Evolutionary conservation across 2,797 vertebrate species (phyloP).

Genomic region (Australoheros facetus): DNA sequence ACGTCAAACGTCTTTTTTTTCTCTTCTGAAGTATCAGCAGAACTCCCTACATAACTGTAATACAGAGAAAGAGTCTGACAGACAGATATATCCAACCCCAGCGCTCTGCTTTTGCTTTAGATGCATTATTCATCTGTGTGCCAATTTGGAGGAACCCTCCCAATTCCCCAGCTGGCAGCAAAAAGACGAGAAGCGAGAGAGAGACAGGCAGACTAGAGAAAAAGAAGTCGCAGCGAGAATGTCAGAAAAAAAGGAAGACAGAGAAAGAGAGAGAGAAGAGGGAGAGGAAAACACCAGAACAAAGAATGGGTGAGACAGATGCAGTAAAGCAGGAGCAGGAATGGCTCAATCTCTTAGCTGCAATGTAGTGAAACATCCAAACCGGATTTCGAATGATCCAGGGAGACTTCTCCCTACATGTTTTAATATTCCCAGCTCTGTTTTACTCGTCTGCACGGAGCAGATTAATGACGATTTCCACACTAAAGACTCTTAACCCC

Average conservation of each 20-base stretch:
- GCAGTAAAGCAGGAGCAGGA: constrained; percentile 33
- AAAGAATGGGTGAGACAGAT: constrained; percentile 60
- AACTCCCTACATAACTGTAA: constrained; percentile 65
- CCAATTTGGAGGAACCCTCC: constrained; percentile 80
- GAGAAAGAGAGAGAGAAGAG: constrained; percentile 30
- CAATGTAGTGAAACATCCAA: constrained; percentile 70
- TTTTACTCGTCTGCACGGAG: constrained; percentile 53
- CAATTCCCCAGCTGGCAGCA: constrained; percentile 70
- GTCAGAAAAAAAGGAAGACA: constrained; percentile 44
- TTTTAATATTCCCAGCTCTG: constrained; percentile 59
- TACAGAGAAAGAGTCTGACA: constrained; percentile 71
- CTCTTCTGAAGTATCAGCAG: constrained; percentile 58
- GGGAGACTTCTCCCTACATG: constrained; percentile 59
- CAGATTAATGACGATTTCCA: constrained; percentile 75
- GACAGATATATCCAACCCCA: constrained; percentile 71
- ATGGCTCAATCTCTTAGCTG: constrained; percentile 49
- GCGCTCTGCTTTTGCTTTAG: constrained; percentile 73
- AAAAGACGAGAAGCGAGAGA: constrained; percentile 55
- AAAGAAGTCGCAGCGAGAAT: constrained; percentile 50
- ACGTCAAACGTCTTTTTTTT: constrained; percentile 34
- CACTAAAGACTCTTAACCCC: constrained; percentile 69
- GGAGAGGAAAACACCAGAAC: constrained; percentile 55
- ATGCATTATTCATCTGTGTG: constrained; percentile 82
- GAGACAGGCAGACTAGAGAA: constrained; percentile 42
- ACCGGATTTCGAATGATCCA: constrained; percentile 72